These are phyloP conservation scores for Prietella phreatophila DNA, from an alignment of 2,113 vertebrate genomes.

Conservation along the genomic window DNA sequence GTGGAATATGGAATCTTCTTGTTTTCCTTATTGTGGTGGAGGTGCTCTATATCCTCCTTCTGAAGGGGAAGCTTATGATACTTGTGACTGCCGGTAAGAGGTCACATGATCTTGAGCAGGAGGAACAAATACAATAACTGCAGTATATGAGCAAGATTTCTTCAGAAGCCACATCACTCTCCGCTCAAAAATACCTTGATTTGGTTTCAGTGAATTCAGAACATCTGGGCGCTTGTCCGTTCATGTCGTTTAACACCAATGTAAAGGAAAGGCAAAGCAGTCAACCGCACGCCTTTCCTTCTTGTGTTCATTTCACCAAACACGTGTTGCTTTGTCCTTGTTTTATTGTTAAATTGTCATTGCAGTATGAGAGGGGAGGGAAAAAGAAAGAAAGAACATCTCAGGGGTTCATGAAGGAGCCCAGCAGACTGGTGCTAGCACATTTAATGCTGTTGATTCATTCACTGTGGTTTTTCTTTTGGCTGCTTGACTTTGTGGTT, in stretches of 20 bases:
- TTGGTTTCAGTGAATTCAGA: conserved; percentile 78
- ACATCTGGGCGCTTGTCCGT: conserved; percentile 59
- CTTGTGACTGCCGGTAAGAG: conserved; percentile 86
- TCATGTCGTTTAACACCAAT: background rate
- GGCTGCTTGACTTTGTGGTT: conserved; percentile 29
- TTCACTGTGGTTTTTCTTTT: conserved; percentile 31
- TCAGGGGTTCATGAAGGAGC: conserved; percentile 26
- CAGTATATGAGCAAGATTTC: conserved; percentile 74
- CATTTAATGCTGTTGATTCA: conserved; percentile 39
- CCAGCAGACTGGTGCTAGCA: conserved; percentile 26
- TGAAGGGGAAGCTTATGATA: conserved; percentile 83
- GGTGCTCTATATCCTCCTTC: conserved; percentile 66
- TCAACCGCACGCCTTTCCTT: background rate
- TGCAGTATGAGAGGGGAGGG: background rate
- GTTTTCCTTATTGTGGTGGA: conserved; percentile 33
- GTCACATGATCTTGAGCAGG: conserved; percentile 84
- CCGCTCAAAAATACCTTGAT: conserved; percentile 72
- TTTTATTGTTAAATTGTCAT: conserved; percentile 18
- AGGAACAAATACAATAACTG: conserved; percentile 78
- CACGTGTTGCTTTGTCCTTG: background rate
- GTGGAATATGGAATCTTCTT: conserved; percentile 53
- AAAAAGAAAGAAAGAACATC: background rate
- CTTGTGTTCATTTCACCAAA: background rate
- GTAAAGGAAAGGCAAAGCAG: background rate
- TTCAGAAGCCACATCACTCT: conserved; percentile 57